Conservation (phyloP, 2,797 vertebrate species). For the Prionace glauca region DNA sequence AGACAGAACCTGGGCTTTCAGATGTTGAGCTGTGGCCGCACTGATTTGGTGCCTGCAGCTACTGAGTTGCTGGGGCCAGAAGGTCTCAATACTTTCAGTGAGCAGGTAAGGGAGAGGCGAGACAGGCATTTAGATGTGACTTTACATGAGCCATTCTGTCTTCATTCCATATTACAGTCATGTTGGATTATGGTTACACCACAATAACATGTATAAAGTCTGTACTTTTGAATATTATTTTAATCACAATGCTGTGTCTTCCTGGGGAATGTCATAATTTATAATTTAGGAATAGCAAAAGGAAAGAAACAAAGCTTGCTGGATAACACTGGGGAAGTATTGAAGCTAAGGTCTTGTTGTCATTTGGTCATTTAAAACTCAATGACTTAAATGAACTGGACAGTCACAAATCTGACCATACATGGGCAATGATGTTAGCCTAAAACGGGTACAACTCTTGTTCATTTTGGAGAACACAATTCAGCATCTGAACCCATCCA, state of each 20-base stretch:
- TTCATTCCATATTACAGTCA: no score
- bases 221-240: background rate
- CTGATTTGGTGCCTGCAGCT: constrained; percentile 68
- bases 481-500: background rate
- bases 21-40: constrained; percentile 71
- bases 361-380: background rate
- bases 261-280: background rate
- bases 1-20: constrained; percentile 70
- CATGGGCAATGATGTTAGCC: background rate
- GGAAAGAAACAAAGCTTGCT: background rate
- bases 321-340: background rate
- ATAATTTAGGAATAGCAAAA: background rate
- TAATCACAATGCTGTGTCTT: background rate
- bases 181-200: background rate
- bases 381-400: background rate
- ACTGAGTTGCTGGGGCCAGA: constrained; percentile 67
- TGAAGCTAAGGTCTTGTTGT: background rate
- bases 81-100: constrained; percentile 69
- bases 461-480: background rate
- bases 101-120: constrained; percentile 55
- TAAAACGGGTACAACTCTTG: background rate
- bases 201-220: background rate
- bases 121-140: background rate
- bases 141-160: background rate
- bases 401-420: background rate